A percentile compares a stretch with the other conserved stretches of the same genome.
phyloP scores from a whole-genome alignment of 2,888 invertebrate genomes.

The Pomacea canaliculata region DNA sequence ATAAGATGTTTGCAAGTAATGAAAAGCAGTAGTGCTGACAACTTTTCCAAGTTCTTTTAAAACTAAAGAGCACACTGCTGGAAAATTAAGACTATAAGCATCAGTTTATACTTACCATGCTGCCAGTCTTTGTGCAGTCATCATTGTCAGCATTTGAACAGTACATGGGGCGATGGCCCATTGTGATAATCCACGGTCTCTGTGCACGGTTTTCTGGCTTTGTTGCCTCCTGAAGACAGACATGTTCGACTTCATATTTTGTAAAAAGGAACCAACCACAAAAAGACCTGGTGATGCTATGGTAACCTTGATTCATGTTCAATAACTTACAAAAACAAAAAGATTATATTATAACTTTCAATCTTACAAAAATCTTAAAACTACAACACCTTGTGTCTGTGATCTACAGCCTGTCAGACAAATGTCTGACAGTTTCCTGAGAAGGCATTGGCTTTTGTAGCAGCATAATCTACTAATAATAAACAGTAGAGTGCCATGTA shows the following conservation, averaged over 20 bases:
- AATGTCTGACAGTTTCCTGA: too few relatives aligned
- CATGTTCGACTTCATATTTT: not conserved
- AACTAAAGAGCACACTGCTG: not conserved
- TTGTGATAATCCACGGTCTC: conserved; percentile 69
- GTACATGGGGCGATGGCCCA: conserved; percentile 70
- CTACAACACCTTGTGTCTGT: too few relatives aligned
- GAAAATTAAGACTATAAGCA: too few relatives aligned
- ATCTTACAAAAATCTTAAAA: too few relatives aligned
- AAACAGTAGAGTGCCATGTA: too few relatives aligned
- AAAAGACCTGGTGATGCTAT: not conserved
- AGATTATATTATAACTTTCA: too few relatives aligned
- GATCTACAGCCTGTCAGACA: too few relatives aligned
- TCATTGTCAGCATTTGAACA: conserved; percentile 77
- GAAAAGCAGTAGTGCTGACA: not conserved
- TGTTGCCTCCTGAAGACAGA: conserved; percentile 62
- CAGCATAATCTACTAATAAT: too few relatives aligned
- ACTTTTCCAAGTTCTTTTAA: not conserved
- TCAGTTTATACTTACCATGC: conserved; percentile 25
- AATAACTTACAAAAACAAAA: too few relatives aligned
- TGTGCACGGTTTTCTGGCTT: conserved; percentile 64
- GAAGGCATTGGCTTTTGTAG: too few relatives aligned
- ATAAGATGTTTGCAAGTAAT: not conserved
- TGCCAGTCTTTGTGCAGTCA: conserved; percentile 36
- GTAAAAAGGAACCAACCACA: not conserved
- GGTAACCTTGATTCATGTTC: too few relatives aligned